Evolutionary conservation across 2,797 vertebrate genomes (phyloP), one percentile per base, ranked within the genome.

Genomic region (Martes flavigula): DNA sequence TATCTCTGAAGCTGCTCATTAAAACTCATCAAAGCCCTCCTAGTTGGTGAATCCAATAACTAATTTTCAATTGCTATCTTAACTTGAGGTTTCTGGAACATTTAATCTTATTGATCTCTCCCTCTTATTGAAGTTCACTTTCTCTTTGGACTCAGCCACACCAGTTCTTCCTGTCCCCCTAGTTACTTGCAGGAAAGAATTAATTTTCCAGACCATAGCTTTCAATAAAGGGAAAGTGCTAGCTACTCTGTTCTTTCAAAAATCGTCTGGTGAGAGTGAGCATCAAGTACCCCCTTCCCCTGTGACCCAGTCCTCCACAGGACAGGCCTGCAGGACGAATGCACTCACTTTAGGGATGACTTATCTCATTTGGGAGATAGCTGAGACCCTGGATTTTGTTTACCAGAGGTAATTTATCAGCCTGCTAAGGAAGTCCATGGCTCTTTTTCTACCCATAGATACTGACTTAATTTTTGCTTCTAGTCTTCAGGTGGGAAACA

Each of bases 1-100:
- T 83, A 96, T 72, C 73, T 64, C 86, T 94, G 93, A 95, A 97
- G 83, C 43, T 96, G 30, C 88, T 95, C 86, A 78, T 94, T 93
- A 95, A 92, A 96, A 72, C 70, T 94, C 95, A 96, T 97, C 92
- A 94, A 87, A 95, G 40, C 18, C 12, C 30, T 91, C 46, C 79
- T 90, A 46, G 79, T 60, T 96, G 90, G 35, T 81, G n/a, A 98
- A 85, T 96, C 51, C 43, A 88, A 88, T 92, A 91, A 90, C 88
- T 94, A 91, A 85, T 95, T 94, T 95, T 96, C 85, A 81, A 92
- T 90, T 90, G 77, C 43, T 90, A 51, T 77, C 60, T 97, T 92
- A 77, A 93, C 66, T 93, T 87, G 81, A 91, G 82, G 35, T 91
- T 97, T 97, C 91, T 96, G 83, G 94, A 96, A 88, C 85, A 96